A percentile compares a stretch with the other conserved stretches of the same genome.
phyloP scores from a whole-genome alignment of 2,113 vertebrate species.

The Echinops telfairi region DNA sequence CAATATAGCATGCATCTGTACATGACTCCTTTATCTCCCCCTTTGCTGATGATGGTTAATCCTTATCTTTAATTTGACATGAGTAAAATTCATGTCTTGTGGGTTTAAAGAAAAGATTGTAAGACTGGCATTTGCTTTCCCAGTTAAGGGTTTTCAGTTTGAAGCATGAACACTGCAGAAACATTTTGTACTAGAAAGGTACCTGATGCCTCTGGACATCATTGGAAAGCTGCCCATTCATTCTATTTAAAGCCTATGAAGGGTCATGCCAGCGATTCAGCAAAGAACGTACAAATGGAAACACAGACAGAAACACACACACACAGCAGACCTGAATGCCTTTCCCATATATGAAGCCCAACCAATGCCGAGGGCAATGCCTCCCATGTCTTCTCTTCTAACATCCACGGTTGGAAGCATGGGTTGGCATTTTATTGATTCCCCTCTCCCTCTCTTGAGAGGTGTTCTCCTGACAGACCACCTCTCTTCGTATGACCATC shows the following conservation, averaged over 20 bases:
- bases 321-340: neutral
- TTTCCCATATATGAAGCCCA: neutral
- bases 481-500: neutral
- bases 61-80: neutral
- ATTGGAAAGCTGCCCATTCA: neutral
- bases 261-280: conserved; percentile 57
- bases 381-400: neutral
- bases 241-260: conserved; percentile 64
- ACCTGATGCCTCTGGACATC: conserved; percentile 10
- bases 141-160: conserved; percentile 15
- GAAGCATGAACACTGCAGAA: neutral
- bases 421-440: too few relatives aligned
- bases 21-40: neutral
- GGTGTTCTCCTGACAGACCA: neutral
- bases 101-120: conserved; percentile 39
- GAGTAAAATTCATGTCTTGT: neutral
- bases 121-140: conserved; percentile 18
- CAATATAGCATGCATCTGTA: neutral
- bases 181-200: conserved; percentile 17
- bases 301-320: neutral
- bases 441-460: neutral
- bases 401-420: neutral
- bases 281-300: neutral
- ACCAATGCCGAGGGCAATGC: neutral
- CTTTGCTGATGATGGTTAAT: conserved; percentile 18